Conservation (phyloP, 2,888 invertebrate genomes). For the Prosopocoilus inquinatus region DNA sequence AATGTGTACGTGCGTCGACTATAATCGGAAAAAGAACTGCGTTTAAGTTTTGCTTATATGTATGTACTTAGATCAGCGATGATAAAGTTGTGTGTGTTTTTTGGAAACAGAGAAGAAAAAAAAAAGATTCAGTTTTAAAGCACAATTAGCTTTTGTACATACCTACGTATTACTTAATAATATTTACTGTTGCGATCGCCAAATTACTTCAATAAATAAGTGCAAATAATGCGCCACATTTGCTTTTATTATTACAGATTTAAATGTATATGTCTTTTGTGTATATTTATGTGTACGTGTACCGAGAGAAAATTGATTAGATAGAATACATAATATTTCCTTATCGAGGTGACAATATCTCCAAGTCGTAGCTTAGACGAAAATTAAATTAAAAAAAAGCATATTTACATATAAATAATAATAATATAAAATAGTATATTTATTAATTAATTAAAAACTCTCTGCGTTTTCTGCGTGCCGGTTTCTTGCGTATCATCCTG, state of each 20-base stretch:
- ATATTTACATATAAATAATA: conserved; percentile 4
- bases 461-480: conserved; percentile 1
- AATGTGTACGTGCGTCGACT: too few relatives aligned
- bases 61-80: background rate
- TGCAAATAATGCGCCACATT: too few relatives aligned
- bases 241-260: too few relatives aligned
- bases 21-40: background rate
- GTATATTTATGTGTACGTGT: conserved; percentile 2
- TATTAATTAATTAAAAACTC: too few relatives aligned
- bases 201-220: too few relatives aligned
- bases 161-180: too few relatives aligned
- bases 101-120: too few relatives aligned
- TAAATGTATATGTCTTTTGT: background rate
- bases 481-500: conserved; percentile 1
- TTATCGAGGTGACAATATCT: conserved; percentile 13
- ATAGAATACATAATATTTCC: conserved; percentile 2
- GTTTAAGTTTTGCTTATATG: background rate
- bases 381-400: conserved; percentile 2
- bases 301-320: background rate
- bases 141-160: too few relatives aligned
- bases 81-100: too few relatives aligned
- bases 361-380: background rate
- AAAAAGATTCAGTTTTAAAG: too few relatives aligned
- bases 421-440: background rate
- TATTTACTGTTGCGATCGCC: too few relatives aligned